Evolutionary conservation across 2,113 vertebrate genomes (phyloP).

Genomic region (Leptobrachium ailaonicum): DNA sequence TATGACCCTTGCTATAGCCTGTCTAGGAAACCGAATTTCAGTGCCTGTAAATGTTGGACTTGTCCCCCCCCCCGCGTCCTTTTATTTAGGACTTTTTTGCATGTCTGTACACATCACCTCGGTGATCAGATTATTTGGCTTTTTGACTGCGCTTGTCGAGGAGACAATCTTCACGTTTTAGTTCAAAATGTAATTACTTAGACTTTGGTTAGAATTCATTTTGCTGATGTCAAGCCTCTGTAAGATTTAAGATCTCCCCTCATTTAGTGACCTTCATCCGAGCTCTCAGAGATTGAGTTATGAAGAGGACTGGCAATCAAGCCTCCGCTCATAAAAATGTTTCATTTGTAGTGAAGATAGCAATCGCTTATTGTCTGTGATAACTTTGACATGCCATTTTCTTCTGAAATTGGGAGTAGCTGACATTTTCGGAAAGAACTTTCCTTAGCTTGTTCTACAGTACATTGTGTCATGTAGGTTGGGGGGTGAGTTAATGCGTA

Average conservation of each 20-base stretch:
- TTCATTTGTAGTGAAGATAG: constrained; percentile 37
- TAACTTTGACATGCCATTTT: constrained; percentile 33
- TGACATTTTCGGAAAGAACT: constrained; percentile 15
- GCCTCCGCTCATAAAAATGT: constrained; percentile 35
- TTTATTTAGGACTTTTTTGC: too few species aligned
- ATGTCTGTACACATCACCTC: background rate
- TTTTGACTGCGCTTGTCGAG: constrained; percentile 32
- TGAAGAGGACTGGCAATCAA: constrained; percentile 40
- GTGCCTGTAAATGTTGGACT: too few species aligned
- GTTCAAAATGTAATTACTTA: constrained; percentile 41
- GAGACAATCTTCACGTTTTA: constrained; percentile 21
- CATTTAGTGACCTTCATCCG: constrained; percentile 42
- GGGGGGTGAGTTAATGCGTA: too few species aligned
- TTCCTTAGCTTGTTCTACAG: background rate
- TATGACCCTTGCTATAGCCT: too few species aligned
- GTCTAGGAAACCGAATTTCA: too few species aligned
- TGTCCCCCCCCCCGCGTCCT: too few species aligned
- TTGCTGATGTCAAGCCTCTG: constrained; percentile 41
- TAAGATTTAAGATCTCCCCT: constrained; percentile 45
- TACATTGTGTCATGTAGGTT: too few species aligned
- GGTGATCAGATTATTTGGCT: constrained; percentile 16
- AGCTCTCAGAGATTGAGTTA: constrained; percentile 43
- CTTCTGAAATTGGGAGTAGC: constrained; percentile 23
- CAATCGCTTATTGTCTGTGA: constrained; percentile 41
- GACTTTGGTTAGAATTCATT: constrained; percentile 43